These are phyloP conservation scores for Zaprionus tsacasi DNA, from an alignment of 1,140 invertebrate species.

Conservation along the genomic window DNA sequence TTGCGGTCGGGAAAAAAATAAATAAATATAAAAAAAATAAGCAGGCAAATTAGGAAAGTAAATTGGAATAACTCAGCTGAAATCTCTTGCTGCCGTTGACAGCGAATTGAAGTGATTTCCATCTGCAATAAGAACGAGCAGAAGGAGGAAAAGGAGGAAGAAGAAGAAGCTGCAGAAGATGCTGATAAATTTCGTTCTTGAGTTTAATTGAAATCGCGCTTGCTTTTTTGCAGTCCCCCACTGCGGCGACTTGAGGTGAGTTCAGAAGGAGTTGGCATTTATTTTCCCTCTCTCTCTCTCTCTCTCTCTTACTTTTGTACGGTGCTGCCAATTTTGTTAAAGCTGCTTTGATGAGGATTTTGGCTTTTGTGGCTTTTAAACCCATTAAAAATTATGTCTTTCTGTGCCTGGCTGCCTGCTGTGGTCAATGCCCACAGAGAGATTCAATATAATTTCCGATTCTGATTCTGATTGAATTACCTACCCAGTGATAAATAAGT, in stretches of 20 bases:
- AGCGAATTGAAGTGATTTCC: constrained; percentile 25
- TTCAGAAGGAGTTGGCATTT: background rate
- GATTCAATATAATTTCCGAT: constrained; percentile 10
- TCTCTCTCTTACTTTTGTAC: too few relatives aligned
- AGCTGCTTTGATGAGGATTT: constrained; percentile 28
- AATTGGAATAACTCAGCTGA: constrained; percentile 22
- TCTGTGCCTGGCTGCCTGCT: too few relatives aligned
- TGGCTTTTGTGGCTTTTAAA: constrained; percentile 21
- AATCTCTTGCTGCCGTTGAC: constrained; percentile 16
- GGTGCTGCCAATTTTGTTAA: constrained; percentile 27
- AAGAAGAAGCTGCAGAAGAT: background rate
- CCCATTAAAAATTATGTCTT: constrained; percentile 12
- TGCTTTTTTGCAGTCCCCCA: constrained; percentile 1
- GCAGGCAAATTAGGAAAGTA: constrained; percentile 14
- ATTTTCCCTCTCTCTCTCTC: background rate
- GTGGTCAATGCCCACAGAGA: background rate
- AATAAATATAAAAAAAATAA: background rate
- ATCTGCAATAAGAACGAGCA: background rate
- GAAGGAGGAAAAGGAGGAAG: background rate
- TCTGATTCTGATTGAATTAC: constrained; percentile 5
- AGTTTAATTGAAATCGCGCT: constrained; percentile 35
- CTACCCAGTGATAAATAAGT: constrained; percentile 1
- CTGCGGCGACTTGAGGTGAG: constrained; percentile 24
- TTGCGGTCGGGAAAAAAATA: constrained; percentile 1
- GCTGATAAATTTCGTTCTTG: constrained; percentile 30